Evolutionary conservation across 2,888 invertebrate species (phyloP), one percentile per base, ranked within the genome.

Genomic region (Mycalesis mineus): DNA sequence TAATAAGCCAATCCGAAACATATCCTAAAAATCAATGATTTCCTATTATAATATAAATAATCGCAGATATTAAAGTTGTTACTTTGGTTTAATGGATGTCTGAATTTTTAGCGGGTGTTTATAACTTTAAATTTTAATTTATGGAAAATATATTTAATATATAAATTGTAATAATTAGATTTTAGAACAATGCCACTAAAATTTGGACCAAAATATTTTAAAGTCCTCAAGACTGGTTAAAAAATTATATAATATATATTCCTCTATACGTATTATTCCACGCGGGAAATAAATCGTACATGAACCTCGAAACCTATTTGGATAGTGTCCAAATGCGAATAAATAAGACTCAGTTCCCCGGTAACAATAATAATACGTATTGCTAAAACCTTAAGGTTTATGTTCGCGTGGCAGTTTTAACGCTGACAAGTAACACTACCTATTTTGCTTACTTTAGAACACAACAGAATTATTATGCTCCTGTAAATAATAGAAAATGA

Each of bases 311-410:
- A 78, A 75, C 77, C 81, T 78, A 82, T 83, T 84, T 84, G 84
- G 84, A 82, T 65, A 70, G 68, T 63, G 66, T 80, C 84, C 84
- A 84, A 82, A 79, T 77, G 76, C 77, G 76, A 74, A 82, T 80
- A 80, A 79, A 81, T 77, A 77, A 71, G 55, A 52, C 55, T 61
- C 52, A 66, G 69, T 70, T 69, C 71, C 47, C 41, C 39, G 50
- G 45, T 48, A 48, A 53, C 58, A 14, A 61, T 61, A 61, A 61
- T 58, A 58, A 40, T 49, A 57, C 37, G 41, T 54, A 54, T 40
- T 58, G 39, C 48, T 28, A 54, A 29, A n/a, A 15, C 1, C 17
- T 51, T 59, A 55, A 39, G 55, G 51, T n/a, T 9, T 52, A 57
- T 52, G 51, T 55, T 57, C 13, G 41, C 15, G 15, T 55, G 56